These are phyloP conservation scores for Bagarius yarrelli DNA, from an alignment of 2,113 vertebrate genomes.

Conservation along the genomic window DNA sequence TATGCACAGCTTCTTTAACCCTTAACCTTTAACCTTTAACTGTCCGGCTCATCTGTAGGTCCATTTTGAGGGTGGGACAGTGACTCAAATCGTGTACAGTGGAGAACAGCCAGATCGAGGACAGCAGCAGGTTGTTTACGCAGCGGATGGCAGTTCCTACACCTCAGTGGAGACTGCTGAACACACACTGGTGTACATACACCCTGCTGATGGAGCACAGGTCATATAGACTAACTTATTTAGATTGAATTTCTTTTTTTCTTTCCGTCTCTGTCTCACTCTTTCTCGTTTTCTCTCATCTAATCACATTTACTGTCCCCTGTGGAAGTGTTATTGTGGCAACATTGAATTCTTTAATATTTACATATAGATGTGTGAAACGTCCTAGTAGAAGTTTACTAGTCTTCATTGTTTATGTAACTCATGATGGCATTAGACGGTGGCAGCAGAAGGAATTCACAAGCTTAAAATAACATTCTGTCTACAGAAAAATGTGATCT, in stretches of 20 bases:
- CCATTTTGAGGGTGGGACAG: slow-evolving; percentile 85
- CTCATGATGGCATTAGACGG: too few relatives aligned
- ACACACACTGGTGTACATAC: slow-evolving; percentile 96
- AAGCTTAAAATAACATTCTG: too few relatives aligned
- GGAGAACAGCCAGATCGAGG: slow-evolving; percentile 84
- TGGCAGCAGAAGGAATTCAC: too few relatives aligned
- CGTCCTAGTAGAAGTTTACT: too few relatives aligned
- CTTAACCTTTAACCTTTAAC: not conserved
- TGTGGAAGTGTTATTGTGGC: not conserved
- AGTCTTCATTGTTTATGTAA: too few relatives aligned
- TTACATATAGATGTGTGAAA: not conserved
- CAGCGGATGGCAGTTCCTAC: slow-evolving; percentile 89
- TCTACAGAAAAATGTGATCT: too few relatives aligned
- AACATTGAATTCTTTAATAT: not conserved
- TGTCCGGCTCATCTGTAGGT: slow-evolving; percentile 71
- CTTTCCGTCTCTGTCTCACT: not conserved
- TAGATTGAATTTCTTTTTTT: not conserved
- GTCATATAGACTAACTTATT: slow-evolving; percentile 58
- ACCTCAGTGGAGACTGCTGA: slow-evolving; percentile 93
- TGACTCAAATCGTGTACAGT: slow-evolving; percentile 95
- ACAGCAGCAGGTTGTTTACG: slow-evolving; percentile 91
- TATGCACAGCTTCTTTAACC: not conserved
- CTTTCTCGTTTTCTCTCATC: not conserved
- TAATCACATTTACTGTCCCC: not conserved
- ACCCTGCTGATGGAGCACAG: slow-evolving; percentile 91